These are phyloP conservation scores for Leptura quadrifasciata DNA, from an alignment of 2,888 invertebrate species.

Conservation along the genomic window DNA sequence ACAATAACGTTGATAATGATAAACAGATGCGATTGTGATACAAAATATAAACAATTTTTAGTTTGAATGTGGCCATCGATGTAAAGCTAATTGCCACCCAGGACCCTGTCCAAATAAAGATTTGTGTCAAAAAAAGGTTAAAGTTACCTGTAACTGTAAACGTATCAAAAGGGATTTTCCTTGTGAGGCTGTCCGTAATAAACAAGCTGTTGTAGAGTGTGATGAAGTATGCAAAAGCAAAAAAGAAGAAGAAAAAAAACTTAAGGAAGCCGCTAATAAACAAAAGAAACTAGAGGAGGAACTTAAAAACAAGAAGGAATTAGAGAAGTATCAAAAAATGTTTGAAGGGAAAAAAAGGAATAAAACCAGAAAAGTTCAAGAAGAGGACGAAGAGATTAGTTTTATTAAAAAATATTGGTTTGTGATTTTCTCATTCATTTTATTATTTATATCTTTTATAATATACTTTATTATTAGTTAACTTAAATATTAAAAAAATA, in stretches of 20 bases:
- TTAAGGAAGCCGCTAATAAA: conserved; percentile 76
- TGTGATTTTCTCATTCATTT: conserved; percentile 57
- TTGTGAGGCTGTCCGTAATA: conserved; percentile 78
- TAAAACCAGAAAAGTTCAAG: conserved; percentile 73
- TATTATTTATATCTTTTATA: conserved; percentile 28
- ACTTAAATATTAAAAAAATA: not conserved
- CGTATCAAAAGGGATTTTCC: conserved; percentile 84
- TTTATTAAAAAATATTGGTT: conserved; percentile 74
- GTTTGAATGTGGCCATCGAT: conserved; percentile 91
- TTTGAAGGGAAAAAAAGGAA: conserved; percentile 81
- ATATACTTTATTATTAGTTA: conserved; percentile 14
- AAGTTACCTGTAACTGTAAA: conserved; percentile 86
- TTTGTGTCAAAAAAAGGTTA: conserved; percentile 86
- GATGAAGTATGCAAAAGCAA: conserved; percentile 80
- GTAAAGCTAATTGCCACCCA: conserved; percentile 83
- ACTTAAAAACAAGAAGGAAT: conserved; percentile 81
- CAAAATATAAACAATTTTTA: conserved; percentile 68
- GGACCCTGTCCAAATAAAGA: conserved; percentile 82
- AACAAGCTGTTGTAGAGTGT: conserved; percentile 76
- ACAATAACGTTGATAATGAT: too few relatives aligned
- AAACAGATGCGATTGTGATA: too few relatives aligned
- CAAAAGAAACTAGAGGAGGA: conserved; percentile 80
- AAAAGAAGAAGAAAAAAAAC: conserved; percentile 75
- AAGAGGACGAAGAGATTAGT: conserved; percentile 65
- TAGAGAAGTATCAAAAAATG: conserved; percentile 86